Evolutionary conservation across 2,888 invertebrate genomes (phyloP).

Genomic region (Eledone cirrhosa): DNA sequence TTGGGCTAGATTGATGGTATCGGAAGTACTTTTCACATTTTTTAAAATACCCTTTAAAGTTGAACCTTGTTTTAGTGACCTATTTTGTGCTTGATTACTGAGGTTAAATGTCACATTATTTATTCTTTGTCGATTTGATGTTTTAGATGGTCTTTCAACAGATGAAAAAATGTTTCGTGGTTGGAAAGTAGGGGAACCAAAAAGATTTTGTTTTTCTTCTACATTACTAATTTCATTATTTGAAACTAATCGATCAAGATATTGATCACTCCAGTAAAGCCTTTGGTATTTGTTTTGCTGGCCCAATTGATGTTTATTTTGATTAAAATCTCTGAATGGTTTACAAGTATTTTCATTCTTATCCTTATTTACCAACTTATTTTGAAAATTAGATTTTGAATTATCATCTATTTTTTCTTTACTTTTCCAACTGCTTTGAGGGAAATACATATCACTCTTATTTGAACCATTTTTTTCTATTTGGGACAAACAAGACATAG

Average conservation of each 20-base stretch:
- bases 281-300: not conserved
- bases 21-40: not conserved
- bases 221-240: not conserved
- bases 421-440: not conserved
- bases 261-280: constrained; percentile 18
- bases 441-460: not conserved
- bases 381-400: not conserved
- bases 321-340: not conserved
- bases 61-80: not conserved
- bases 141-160: not conserved
- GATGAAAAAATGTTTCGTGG: not conserved
- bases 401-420: too few species aligned
- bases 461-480: not conserved
- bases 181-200: not conserved
- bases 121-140: not conserved
- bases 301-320: not conserved
- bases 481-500: not conserved
- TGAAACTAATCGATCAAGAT: not conserved
- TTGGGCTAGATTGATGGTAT: not conserved
- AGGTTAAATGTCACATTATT: constrained; percentile 25
- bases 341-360: not conserved
- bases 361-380: not conserved
- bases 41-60: constrained; percentile 1
- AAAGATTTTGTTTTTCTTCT: not conserved
- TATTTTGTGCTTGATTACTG: not conserved